Conservation (phyloP, 2,797 vertebrate genomes). For the Emys orbicularis region DNA sequence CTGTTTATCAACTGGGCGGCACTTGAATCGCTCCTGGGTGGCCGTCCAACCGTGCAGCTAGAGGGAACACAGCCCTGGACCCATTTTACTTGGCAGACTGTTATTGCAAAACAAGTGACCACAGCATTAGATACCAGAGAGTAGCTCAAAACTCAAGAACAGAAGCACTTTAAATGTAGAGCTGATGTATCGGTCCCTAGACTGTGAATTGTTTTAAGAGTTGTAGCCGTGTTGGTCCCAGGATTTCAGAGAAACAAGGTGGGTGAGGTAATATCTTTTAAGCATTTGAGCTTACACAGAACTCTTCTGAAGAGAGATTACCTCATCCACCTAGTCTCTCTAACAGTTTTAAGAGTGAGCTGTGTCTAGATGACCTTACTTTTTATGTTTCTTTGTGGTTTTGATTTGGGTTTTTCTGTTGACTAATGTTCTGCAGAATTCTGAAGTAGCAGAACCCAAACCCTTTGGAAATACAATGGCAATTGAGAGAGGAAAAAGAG, state of each 20-base stretch:
- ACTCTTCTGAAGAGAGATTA: not conserved
- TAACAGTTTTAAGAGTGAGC: not conserved
- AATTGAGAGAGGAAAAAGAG: not conserved
- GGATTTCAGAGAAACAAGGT: not conserved
- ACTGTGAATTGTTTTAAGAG: not conserved
- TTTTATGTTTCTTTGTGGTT: not conserved
- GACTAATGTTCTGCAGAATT: not conserved
- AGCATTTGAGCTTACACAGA: not conserved
- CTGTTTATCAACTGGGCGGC: too few species aligned
- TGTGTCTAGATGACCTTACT: not conserved
- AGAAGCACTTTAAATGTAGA: not conserved
- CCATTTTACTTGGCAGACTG: not conserved
- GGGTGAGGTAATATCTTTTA: not conserved
- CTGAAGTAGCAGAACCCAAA: not conserved
- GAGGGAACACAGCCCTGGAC: not conserved
- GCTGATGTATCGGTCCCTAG: not conserved
- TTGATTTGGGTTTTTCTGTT: not conserved
- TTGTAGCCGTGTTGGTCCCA: not conserved
- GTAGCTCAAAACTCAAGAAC: not conserved
- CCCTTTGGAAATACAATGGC: fast-evolving
- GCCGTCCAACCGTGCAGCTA: too few species aligned
- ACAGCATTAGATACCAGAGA: not conserved
- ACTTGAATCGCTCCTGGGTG: too few species aligned
- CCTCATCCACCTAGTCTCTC: not conserved
- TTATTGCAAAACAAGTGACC: not conserved